phyloP scores from a whole-genome alignment of 2,888 invertebrate species.

The Nomada lathburiana region DNA sequence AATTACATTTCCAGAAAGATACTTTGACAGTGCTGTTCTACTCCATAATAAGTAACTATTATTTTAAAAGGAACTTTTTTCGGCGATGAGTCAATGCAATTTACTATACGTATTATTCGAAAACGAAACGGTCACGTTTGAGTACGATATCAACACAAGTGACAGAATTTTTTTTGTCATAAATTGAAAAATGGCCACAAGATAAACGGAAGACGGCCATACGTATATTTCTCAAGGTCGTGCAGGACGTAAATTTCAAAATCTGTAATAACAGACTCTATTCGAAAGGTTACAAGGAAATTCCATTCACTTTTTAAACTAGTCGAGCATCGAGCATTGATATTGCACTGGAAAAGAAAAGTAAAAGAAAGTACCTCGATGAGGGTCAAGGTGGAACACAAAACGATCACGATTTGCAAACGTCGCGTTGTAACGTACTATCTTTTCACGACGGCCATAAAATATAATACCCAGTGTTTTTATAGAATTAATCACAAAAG shows the following conservation, averaged over 20 bases:
- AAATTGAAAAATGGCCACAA: not conserved
- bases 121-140: not conserved
- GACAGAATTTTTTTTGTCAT: not conserved
- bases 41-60: too few relatives aligned
- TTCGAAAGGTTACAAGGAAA: not conserved
- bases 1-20: not conserved
- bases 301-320: not conserved
- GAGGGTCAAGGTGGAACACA: slow-evolving; percentile 66
- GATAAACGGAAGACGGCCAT: not conserved
- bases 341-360: slow-evolving; percentile 12
- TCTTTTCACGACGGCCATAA: slow-evolving; percentile 25
- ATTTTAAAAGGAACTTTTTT: too few relatives aligned
- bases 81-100: too few relatives aligned
- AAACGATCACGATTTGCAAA: slow-evolving; percentile 72
- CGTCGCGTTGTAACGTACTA: slow-evolving; percentile 46
- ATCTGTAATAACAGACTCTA: not conserved
- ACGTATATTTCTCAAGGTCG: not conserved
- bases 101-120: too few relatives aligned
- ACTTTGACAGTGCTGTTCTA: too few relatives aligned
- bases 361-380: slow-evolving; percentile 43
- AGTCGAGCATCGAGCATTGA: not conserved
- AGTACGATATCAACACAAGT: too few relatives aligned
- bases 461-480: too few relatives aligned
- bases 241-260: not conserved
- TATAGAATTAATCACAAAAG: too few relatives aligned